These are phyloP conservation scores for Corythoichthys intestinalis DNA, from an alignment of 2,113 vertebrate species.

Conservation along the genomic window DNA sequence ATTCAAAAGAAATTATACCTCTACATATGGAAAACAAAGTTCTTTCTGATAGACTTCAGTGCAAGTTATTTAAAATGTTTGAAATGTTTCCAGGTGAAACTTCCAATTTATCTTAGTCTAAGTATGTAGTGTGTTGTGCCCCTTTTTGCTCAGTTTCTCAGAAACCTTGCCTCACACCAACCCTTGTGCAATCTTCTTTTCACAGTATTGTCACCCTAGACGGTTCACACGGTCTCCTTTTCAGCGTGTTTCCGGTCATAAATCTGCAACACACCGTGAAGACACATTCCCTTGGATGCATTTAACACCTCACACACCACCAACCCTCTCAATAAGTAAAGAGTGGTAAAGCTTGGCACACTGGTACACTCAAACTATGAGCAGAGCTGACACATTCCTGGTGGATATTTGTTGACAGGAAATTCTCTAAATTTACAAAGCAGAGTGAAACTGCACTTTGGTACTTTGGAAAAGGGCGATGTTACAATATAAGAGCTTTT, in stretches of 20 bases:
- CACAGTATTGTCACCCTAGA: conserved; percentile 66
- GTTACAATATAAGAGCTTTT: conserved; percentile 13
- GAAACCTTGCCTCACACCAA: background rate
- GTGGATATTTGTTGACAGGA: conserved; percentile 19
- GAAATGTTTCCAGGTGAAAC: background rate
- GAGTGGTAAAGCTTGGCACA: conserved; percentile 32
- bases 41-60: too few relatives aligned
- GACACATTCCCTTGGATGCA: conserved; percentile 54
- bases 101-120: conserved; percentile 8
- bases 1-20: too few relatives aligned
- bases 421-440: conserved; percentile 25
- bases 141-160: conserved; percentile 14
- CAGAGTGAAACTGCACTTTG: conserved; percentile 20
- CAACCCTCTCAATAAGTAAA: conserved; percentile 23
- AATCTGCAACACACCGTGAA: conserved; percentile 64
- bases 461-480: conserved; percentile 18
- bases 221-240: conserved; percentile 65
- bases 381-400: conserved; percentile 20
- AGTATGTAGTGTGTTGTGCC: conserved; percentile 13
- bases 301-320: conserved; percentile 50
- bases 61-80: background rate
- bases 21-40: too few relatives aligned
- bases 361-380: conserved; percentile 14
- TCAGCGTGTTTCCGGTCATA: conserved; percentile 64
- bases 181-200: conserved; percentile 37